Base-by-base conservation (phyloP, 2,113 vertebrate genomes). In the Hippocampus barbouri region DNA sequence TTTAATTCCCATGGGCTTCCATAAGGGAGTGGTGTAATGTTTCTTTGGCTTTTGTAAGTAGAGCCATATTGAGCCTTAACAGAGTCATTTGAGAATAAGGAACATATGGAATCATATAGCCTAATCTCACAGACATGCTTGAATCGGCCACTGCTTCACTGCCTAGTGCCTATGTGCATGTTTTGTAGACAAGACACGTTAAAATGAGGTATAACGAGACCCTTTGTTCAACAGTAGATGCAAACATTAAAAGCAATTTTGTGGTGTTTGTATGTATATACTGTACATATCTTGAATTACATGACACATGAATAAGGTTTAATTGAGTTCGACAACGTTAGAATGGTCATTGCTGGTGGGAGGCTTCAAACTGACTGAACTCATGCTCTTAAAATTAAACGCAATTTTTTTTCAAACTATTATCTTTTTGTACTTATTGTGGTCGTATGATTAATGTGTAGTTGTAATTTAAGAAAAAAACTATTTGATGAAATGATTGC, bases 1-100 rank as follows among this genome's bases (percentile, higher is more conserved):
- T 73, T 67, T 30, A 68, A 20, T 59, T 68, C 72, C 75, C 67
- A 49, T 2, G 1, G 43, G 76, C 11, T 68, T 75, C 73, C 30
- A 40, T 38, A 30, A 23, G 56, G 65, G 68, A 25, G 68, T 67
- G 56, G 54, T 60, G 59, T 15, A 68, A 59, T 18, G 16, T 60
- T 53, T 65, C 59, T 73, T 56, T 74, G 66, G 66, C 7, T 40
- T 70, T 45, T 1, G 1, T 30, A 47, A 38, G 27, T 57, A 43
- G 5, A 73, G 16, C 25, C 18, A 68, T 63, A 62, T 56, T 65
- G 23, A 71, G 63, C 27, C 47, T 72, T 56, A 43, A 53, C 65
- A 73, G 57, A 64, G 43, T 69, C 23, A 20, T 68, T 70, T 3
- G 23, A 70, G 66, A 34, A 23, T 25, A 11, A 34, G 34, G 63